Evolutionary conservation across 2,888 invertebrate species (phyloP), one percentile per base, ranked within the genome.

Genomic region (Andrena dorsata): DNA sequence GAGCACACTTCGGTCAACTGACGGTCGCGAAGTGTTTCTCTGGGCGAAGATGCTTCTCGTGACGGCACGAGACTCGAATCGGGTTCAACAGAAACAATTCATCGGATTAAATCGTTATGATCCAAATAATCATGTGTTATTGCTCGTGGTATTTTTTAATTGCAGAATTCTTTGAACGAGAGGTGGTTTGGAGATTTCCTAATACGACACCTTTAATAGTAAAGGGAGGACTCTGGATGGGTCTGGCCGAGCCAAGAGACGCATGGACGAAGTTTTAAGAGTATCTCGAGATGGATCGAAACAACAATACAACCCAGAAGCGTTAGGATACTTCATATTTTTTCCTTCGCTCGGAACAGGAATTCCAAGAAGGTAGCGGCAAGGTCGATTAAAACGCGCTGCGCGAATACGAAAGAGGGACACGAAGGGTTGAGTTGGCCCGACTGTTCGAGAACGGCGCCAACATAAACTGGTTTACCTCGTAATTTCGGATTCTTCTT

Each of bases 401-500:
- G 6, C 47, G 58, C 65, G 78, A 85, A 76, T 78, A 78, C 72
- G 69, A 72, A 77, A 71, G 72, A 77, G 60, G 66, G 58, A 71
- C 32, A 13, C 65, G 80, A 75, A 83, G 84, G 78, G 84, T 69
- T 56, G 20, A n/a, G 20, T 53, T 53, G 81, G 70, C 73, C 61
- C 66, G 60, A 3, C 66, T 7, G 61, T 23, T 73, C 61, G 63
- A 32, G 73, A 73, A 83, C 71, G 64, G 66, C 66, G 69, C 65
- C 53, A 69, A 60, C 58, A 30, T 69, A 75, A 85, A 84, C 85
- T 79, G 84, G 85, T 84, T 84, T 75, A 73, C 77, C 68, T 65
- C 61, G 68, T 73, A 41, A 72, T 66, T 64, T 30, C 51, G 70
- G 30, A 68, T 71, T 53, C 63, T 49, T 49, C 51, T 32, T 23